Base-by-base conservation (phyloP, 2,888 invertebrate genomes). In the Sphaerophoria rueppellii region DNA sequence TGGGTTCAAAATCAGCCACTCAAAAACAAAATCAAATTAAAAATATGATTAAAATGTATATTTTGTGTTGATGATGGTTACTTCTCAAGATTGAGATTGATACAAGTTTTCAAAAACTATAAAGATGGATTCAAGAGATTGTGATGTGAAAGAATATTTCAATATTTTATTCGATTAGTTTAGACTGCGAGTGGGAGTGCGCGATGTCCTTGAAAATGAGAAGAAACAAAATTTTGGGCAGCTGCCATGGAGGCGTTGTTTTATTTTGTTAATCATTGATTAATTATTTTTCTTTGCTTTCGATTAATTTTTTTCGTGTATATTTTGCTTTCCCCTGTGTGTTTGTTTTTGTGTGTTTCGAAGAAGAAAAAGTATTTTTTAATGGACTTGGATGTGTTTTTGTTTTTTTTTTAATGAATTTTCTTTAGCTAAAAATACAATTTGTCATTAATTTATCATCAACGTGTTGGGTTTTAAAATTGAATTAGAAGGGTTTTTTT, bases 121-220 rank as follows among this genome's bases (percentile, higher is more conserved):
- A 24, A 24, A 24, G 24, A 24, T 48, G 5, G n/a, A 4, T 48
- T n/a, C 11, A 37, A 2, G 46, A 55, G 48, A 32, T 60, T 57
- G 32, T 32, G 61, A 12, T 57, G 32, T 32, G 61, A 12, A 52
- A 58, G 35, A 24, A 61, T 12, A 58, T 60, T 24, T 9, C 12
- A 43, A 32, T 57, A 24, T 54, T 71, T 60, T 55, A 69, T 71
- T 48, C 46, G 43, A 76, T 58, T 37, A 69, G 65, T 43, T 75
- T 40, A 60, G 40, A 70, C 54, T 40, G 52, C 24, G 14, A 54
- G 14, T 71, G 74, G 46, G 37, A 24, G 50, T 61, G n/a, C 43
- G 40, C 16, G 76, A 12, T 37, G 82, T 70, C 79, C 82, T 83
- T 79, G 65, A 71, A 78, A 32, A 52, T 65, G 46, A 61, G 14